A percentile compares a stretch with the other conserved stretches of the same genome.
Conservation (phyloP, 2,888 invertebrate species). For the Celastrina argiolus region DNA sequence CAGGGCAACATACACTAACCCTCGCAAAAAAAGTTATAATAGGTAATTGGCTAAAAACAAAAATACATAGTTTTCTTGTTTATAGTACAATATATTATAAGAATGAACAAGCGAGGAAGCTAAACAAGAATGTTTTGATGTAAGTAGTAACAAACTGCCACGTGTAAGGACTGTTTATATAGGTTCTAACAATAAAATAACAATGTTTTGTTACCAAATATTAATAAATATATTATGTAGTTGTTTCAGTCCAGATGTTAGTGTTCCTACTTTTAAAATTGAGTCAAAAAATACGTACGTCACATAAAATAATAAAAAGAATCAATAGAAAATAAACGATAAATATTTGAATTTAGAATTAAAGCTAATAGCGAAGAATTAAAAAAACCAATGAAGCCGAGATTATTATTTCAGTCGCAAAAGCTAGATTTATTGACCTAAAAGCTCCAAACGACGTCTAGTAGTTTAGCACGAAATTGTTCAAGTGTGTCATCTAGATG, state of each 20-base stretch:
- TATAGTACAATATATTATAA: background rate
- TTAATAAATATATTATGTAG: slow-evolving; percentile 18
- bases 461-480: background rate
- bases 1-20: too few relatives aligned
- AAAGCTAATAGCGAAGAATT: too few relatives aligned
- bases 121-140: slow-evolving; percentile 17
- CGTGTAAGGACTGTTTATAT: slow-evolving; percentile 10
- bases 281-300: background rate
- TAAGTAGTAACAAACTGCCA: slow-evolving; percentile 18
- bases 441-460: too few relatives aligned
- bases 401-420: too few relatives aligned
- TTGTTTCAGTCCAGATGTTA: background rate
- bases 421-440: too few relatives aligned
- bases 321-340: too few relatives aligned
- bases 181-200: slow-evolving; percentile 15
- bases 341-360: too few relatives aligned
- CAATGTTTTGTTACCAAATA: slow-evolving; percentile 7
- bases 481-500: slow-evolving; percentile 21
- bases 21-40: too few relatives aligned
- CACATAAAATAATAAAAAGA: background rate
- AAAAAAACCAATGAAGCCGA: too few relatives aligned
- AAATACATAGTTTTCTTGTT: too few relatives aligned
- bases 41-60: too few relatives aligned
- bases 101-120: slow-evolving; percentile 4
- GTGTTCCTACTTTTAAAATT: background rate